A percentile compares a stretch with the other conserved stretches of the same genome.
Conservation (phyloP, 2,113 vertebrate species). For the Chaetura pelagica region DNA sequence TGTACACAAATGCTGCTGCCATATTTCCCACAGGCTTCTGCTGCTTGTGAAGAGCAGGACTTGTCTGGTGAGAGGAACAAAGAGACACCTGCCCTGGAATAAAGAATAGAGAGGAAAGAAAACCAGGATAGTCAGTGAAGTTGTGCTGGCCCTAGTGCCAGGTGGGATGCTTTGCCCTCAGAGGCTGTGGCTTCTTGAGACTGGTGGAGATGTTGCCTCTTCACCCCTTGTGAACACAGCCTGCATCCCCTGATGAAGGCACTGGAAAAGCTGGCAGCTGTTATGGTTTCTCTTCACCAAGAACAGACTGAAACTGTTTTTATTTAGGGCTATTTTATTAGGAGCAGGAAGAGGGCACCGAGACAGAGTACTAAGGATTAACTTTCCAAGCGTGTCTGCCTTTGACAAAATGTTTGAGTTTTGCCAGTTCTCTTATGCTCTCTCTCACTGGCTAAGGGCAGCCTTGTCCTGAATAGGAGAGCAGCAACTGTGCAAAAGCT, state of each 20-base stretch:
- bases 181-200: neutral
- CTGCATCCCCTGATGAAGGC: neutral
- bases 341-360: neutral
- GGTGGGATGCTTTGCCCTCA: neutral
- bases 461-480: conserved; percentile 10
- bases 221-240: neutral
- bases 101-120: neutral
- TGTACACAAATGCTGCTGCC: rapidly evolving
- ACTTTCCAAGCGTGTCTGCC: neutral
- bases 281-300: neutral
- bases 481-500: neutral
- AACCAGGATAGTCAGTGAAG: neutral
- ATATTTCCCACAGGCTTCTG: neutral
- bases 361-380: neutral
- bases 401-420: conserved; percentile 2
- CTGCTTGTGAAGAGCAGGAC: neutral
- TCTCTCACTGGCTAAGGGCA: neutral
- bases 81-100: neutral
- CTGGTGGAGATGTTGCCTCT: neutral
- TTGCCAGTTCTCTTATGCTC: neutral
- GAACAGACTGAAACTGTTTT: neutral
- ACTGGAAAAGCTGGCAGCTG: neutral
- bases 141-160: neutral
- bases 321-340: neutral
- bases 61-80: neutral